Base-by-base conservation (phyloP, 2,113 vertebrate species). In the Noturus placidus region DNA sequence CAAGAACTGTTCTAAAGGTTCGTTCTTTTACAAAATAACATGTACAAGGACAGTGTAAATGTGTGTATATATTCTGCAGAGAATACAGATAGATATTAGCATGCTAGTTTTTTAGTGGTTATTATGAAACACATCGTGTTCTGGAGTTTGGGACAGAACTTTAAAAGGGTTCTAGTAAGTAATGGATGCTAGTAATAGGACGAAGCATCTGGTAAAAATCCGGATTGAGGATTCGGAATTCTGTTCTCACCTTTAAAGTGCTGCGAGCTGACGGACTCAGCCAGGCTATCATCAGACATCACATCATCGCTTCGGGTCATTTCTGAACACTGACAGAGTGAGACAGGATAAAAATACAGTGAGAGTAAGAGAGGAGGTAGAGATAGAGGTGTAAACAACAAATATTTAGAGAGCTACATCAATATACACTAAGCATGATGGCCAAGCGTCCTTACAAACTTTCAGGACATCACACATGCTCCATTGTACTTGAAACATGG, bases 231-330 rank as follows among this genome's bases (percentile, higher is more conserved):
- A 42, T 35, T 46, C 69, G 33, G 46, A 52, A 74, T 63, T 65
- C 25, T 83, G 13, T 83, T 83, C 81, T 83, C 42, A 97, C 97
- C 96, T 89, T 97, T 95, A 86, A 99, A 98, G 91, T 96, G 96
- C 46, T 97, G 93, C 15, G 95, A 92, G 65, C 95, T 93, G 83
- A 96, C 95, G 0, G 95, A 92, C 65, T 97, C 97, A 0, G 96
- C 91, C n/a, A 98, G 90, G 84, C 94, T 96, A 89, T 97, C 97
- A 15, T 97, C 97, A 0, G 96, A 95, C 0, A 96, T 96, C 84
- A 94, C 88, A 63, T 95, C 94, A 4, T 96, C 96, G 70, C 93
- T 95, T 70, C 95, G 92, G n/a, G 91, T 92, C 79, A 95, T 91
- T 5, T 96, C 95, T 0, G 94, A 93, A 77, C 91, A 94, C 96